Evolutionary conservation across 2,888 invertebrate species (phyloP).

Genomic region (Onthophagus sagittarius): DNA sequence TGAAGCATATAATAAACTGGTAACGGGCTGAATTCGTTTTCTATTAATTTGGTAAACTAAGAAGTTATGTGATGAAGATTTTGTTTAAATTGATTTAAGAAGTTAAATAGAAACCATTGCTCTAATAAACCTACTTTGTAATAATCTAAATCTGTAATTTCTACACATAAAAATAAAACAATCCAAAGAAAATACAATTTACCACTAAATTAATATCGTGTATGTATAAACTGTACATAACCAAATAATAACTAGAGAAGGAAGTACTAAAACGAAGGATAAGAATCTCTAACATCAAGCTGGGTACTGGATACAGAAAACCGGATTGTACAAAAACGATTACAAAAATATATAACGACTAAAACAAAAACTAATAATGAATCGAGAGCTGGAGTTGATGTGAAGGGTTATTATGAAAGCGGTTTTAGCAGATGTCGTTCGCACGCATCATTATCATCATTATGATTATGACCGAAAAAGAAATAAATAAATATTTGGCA

Average conservation of each 20-base stretch:
- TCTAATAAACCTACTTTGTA: not conserved
- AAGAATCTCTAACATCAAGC: not conserved
- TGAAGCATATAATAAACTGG: no score
- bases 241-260: not conserved
- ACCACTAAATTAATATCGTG: not conserved
- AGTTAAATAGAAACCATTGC: not conserved
- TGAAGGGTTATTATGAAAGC: conserved; percentile 27
- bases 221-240: not conserved
- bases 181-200: not conserved
- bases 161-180: not conserved
- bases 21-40: no score
- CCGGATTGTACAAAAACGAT: not conserved
- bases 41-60: no score
- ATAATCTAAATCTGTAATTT: not conserved
- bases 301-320: not conserved
- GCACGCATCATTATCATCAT: conserved; percentile 23
- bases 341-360: not conserved
- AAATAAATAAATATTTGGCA: conserved; percentile 17
- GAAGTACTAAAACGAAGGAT: not conserved
- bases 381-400: not conserved
- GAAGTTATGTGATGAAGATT: no score
- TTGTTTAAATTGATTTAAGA: no score
- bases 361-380: not conserved
- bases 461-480: not conserved
- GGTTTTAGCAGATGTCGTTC: conserved; percentile 39